Conservation (phyloP, 2,797 vertebrate genomes). For the Coccyzus lansbergi region DNA sequence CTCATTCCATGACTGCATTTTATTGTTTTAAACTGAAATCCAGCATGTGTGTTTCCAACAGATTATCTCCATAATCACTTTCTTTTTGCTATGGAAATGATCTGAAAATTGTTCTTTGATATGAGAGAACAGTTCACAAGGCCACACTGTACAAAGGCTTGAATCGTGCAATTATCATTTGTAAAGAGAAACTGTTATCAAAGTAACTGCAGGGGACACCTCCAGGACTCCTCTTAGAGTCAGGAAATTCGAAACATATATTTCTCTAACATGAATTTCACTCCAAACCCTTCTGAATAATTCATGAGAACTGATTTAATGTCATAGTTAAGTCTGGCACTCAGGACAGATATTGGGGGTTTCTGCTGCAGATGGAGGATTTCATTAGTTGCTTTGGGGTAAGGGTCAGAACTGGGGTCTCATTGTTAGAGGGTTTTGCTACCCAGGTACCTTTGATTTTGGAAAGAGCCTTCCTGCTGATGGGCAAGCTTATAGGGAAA, state of each 20-base stretch:
- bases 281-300: constrained; percentile 69
- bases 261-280: constrained; percentile 44
- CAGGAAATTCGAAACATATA: constrained; percentile 67
- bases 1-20: neutral
- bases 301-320: constrained; percentile 68
- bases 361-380: neutral
- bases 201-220: constrained; percentile 62
- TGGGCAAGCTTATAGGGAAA: neutral
- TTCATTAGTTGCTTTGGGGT: neutral
- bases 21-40: constrained; percentile 59
- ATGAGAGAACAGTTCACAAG: constrained; percentile 43
- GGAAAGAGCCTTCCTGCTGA: accelerated
- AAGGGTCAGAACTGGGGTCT: neutral
- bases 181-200: constrained; percentile 70
- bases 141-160: constrained; percentile 10
- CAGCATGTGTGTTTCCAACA: constrained; percentile 37
- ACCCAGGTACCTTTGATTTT: neutral
- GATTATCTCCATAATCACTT: constrained; percentile 53
- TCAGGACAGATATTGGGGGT: neutral
- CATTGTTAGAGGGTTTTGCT: neutral
- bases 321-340: constrained; percentile 46
- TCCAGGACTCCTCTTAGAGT: constrained; percentile 60
- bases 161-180: constrained; percentile 55
- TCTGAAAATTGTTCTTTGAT: constrained; percentile 67
- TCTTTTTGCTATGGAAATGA: constrained; percentile 64